phyloP scores from a whole-genome alignment of 1,140 invertebrate genomes.

The Hycleus phaleratus region DNA sequence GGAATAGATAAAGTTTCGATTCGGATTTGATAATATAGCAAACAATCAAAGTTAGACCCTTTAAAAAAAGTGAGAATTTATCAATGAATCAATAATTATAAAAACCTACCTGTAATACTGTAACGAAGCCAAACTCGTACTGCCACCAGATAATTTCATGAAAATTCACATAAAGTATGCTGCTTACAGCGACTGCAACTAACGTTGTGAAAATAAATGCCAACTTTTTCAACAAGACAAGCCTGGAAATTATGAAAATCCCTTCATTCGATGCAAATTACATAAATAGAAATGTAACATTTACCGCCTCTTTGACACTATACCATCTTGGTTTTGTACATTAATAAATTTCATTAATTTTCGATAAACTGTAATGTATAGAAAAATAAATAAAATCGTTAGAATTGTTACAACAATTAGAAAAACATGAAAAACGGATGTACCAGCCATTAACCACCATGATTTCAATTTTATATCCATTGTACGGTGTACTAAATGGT shows the following conservation, averaged over 20 bases:
- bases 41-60: conserved; percentile 23
- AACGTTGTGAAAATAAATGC: conserved; percentile 24
- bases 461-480: conserved; percentile 46
- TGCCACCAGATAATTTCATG: conserved; percentile 26
- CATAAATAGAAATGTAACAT: neutral
- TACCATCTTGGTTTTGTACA: conserved; percentile 19
- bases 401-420: conserved; percentile 47
- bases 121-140: conserved; percentile 26
- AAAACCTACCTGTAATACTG: conserved; percentile 23
- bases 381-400: conserved; percentile 45
- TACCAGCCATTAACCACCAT: conserved; percentile 51
- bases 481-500: conserved; percentile 49
- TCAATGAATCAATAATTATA: neutral
- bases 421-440: conserved; percentile 50
- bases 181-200: conserved; percentile 23
- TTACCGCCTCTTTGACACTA: conserved; percentile 20
- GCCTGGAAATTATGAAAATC: neutral
- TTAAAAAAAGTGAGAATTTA: conserved; percentile 1
- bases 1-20: conserved; percentile 19
- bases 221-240: conserved; percentile 16
- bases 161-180: conserved; percentile 31
- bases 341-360: conserved; percentile 37
- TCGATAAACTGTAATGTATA: conserved; percentile 46
- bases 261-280: too few species aligned
- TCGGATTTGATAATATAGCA: conserved; percentile 30